These are phyloP conservation scores for Parnassius apollo DNA, from an alignment of 2,888 invertebrate genomes.

Conservation along the genomic window DNA sequence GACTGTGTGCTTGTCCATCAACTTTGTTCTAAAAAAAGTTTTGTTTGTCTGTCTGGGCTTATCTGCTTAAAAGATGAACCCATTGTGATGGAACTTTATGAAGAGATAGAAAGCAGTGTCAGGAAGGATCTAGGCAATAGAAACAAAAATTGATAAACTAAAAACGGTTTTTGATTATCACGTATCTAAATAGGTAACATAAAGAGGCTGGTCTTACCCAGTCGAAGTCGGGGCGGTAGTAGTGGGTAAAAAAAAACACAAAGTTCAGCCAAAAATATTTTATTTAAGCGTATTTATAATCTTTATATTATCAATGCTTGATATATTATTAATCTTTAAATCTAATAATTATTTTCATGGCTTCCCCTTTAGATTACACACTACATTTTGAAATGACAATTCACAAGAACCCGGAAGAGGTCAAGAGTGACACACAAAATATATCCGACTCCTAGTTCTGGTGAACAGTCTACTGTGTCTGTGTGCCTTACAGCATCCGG, in stretches of 20 bases:
- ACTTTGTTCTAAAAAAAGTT: too few species aligned
- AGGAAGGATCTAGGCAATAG: too few species aligned
- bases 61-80: too few species aligned
- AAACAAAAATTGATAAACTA: too few species aligned
- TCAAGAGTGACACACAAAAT: not conserved
- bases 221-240: too few species aligned
- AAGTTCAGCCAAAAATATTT: slow-evolving; percentile 79
- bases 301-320: slow-evolving; percentile 78
- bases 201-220: too few species aligned
- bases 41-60: too few species aligned
- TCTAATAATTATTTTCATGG: slow-evolving; percentile 71
- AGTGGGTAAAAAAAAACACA: slow-evolving; percentile 56
- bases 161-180: too few species aligned
- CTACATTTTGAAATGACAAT: slow-evolving; percentile 52
- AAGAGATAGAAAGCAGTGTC: too few species aligned
- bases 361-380: slow-evolving; percentile 63
- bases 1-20: too few species aligned
- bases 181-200: too few species aligned
- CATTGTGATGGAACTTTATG: too few species aligned
- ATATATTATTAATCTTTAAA: slow-evolving; percentile 79
- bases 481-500: not conserved
- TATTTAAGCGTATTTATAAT: slow-evolving; percentile 82
- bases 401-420: slow-evolving; percentile 40
- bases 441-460: not conserved
- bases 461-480: not conserved